phyloP scores from a whole-genome alignment of 2,113 vertebrate genomes.

The Chunga burmeisteri region DNA sequence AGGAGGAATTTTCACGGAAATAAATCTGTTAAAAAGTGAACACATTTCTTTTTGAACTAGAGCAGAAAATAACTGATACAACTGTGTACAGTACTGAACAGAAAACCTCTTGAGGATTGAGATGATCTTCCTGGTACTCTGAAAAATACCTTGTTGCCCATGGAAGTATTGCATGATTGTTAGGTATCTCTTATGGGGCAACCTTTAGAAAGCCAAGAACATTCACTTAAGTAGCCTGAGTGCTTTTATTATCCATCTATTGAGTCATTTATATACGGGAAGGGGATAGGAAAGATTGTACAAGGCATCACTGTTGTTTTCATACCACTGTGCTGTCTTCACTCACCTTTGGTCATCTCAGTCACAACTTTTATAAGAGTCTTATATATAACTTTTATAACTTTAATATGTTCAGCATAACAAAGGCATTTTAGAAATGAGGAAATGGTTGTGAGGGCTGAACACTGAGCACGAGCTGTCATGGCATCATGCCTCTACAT shows the following conservation, averaged over 20 bases:
- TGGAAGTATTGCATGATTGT: neutral
- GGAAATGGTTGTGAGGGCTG: neutral
- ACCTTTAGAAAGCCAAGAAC: neutral
- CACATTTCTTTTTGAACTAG: neutral
- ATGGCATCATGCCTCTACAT: neutral
- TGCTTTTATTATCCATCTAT: neutral
- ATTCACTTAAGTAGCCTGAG: neutral
- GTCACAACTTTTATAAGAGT: neutral
- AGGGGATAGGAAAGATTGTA: neutral
- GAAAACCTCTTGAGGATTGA: neutral
- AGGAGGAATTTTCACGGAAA: neutral
- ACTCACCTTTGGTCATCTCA: neutral
- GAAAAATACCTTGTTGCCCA: neutral
- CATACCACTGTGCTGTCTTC: neutral
- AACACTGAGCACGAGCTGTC: neutral
- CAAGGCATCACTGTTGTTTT: neutral
- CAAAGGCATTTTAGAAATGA: neutral
- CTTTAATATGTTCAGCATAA: neutral
- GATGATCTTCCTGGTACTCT: neutral
- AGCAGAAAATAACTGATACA: neutral
- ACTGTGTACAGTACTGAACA: neutral
- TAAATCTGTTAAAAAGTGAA: neutral
- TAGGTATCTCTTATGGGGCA: neutral
- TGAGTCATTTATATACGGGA: neutral
- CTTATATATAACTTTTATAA: too few species aligned